These are phyloP conservation scores for Troides helena DNA, from an alignment of 2,888 invertebrate genomes.

Conservation along the genomic window DNA sequence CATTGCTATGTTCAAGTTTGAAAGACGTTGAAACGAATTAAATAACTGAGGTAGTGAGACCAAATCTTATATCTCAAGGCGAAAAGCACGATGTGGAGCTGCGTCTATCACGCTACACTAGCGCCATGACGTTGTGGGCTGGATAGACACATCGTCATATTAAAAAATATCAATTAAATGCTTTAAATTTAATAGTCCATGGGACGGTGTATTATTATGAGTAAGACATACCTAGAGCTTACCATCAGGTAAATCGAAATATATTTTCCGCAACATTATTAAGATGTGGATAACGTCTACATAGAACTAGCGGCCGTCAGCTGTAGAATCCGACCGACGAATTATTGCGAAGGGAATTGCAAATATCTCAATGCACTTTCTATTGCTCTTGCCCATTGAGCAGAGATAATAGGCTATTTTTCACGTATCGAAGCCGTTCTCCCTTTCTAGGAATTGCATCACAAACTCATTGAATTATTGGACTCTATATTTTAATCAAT, in stretches of 20 bases:
- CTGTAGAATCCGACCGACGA: constrained; percentile 45
- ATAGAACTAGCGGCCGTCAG: constrained; percentile 38
- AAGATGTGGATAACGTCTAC: neutral
- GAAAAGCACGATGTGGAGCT: too few relatives aligned
- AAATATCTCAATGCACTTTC: constrained; percentile 59
- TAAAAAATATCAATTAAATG: too few relatives aligned
- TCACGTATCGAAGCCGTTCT: constrained; percentile 35
- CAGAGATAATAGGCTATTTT: constrained; percentile 56
- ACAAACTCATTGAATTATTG: neutral
- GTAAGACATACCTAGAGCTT: too few relatives aligned
- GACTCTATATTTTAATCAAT: neutral
- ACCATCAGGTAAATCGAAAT: neutral
- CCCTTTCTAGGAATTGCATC: constrained; percentile 4
- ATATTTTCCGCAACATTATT: neutral
- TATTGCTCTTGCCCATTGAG: constrained; percentile 50
- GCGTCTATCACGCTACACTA: too few relatives aligned
- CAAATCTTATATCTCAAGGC: too few relatives aligned
- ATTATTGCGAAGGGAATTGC: constrained; percentile 55
- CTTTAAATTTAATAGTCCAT: too few relatives aligned
- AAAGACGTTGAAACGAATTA: too few relatives aligned
- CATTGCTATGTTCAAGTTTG: too few relatives aligned
- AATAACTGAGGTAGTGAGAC: too few relatives aligned
- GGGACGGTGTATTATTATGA: too few relatives aligned
- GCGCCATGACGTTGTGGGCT: too few relatives aligned
- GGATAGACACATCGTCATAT: too few relatives aligned